Evolutionary conservation across 2,113 vertebrate genomes (phyloP).

Genomic region (Forbesichthys agassizii): DNA sequence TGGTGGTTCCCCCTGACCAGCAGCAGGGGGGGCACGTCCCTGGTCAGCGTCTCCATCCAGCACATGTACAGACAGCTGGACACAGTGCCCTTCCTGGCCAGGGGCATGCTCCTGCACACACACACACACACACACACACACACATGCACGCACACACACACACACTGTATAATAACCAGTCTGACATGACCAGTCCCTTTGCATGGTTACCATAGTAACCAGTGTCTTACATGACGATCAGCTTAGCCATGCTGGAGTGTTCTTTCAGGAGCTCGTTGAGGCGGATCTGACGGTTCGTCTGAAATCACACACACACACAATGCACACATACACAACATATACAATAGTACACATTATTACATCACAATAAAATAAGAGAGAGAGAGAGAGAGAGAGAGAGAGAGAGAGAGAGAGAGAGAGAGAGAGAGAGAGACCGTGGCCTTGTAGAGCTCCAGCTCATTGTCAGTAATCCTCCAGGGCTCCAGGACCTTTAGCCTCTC

Average conservation of each 20-base stretch:
- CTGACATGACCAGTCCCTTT: no score
- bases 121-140: no score
- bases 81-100: conserved; percentile 92
- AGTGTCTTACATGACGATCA: conserved; percentile 95
- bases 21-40: conserved; percentile 89
- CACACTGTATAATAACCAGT: no score
- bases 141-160: no score
- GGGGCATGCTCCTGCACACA: conserved; percentile 86
- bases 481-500: conserved; percentile 94
- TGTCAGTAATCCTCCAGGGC: conserved; percentile 97
- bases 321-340: neutral
- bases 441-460: conserved; percentile 94
- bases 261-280: conserved; percentile 96
- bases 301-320: conserved; percentile 30
- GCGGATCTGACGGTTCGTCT: conserved; percentile 94
- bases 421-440: conserved; percentile 81
- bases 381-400: conserved; percentile 2
- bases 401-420: neutral
- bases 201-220: neutral
- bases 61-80: conserved; percentile 97
- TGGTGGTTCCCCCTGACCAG: conserved; percentile 97
- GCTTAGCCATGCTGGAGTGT: conserved; percentile 89
- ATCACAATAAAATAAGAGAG: neutral
- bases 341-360: neutral
- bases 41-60: conserved; percentile 92